Percentiles rank a stretch among this genome's conserved stretches.
phyloP scores from a whole-genome alignment of 1,140 invertebrate species.

The Tigriopus japonicus region DNA sequence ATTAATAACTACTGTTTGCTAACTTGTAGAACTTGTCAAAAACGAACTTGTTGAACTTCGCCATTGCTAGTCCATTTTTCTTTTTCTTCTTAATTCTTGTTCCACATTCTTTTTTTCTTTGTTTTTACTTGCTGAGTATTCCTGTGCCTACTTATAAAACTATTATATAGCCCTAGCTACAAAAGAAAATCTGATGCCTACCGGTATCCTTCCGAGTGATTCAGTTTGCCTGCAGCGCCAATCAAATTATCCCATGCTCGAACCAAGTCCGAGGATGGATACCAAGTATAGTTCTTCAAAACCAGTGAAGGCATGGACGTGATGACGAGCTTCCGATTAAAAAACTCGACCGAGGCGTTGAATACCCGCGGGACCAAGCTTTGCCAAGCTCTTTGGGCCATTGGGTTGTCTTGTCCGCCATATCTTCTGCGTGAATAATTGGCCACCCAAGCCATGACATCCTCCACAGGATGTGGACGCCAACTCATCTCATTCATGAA shows the following conservation, averaged over 20 bases:
- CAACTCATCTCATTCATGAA: slow-evolving; percentile 10
- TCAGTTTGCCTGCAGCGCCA: neutral
- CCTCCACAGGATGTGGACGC: neutral
- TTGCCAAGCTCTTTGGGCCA: neutral
- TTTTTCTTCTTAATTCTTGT: no score
- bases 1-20: no score
- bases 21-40: no score
- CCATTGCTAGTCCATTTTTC: no score
- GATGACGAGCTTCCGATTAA: neutral
- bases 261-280: neutral
- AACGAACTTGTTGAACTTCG: no score
- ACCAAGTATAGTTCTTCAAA: neutral
- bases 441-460: neutral
- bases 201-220: neutral
- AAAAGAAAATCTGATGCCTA: no score
- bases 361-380: neutral
- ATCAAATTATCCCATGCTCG: neutral
- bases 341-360: neutral
- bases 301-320: neutral
- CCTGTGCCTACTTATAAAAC: no score
- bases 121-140: no score
- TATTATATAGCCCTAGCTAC: no score
- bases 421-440: neutral
- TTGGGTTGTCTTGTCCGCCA: neutral
- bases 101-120: no score